Conservation (phyloP, 2,888 invertebrate species). For the Empis stercorea region DNA sequence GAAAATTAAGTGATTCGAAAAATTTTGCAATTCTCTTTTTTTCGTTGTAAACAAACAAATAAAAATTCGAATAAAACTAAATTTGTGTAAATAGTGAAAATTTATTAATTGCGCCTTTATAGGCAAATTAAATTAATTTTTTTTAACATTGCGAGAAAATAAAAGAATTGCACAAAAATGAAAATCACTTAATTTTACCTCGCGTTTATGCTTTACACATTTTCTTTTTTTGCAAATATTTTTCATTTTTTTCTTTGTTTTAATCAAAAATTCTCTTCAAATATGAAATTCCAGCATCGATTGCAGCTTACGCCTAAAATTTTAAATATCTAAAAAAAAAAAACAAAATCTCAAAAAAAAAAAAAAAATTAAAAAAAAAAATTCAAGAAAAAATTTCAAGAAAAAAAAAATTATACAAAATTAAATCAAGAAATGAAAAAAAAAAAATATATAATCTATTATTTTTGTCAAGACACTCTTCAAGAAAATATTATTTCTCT, state of each 20-base stretch:
- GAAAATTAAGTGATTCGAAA: no score
- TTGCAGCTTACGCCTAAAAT: conserved; percentile 21
- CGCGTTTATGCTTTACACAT: no score
- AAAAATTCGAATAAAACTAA: no score
- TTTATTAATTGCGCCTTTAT: no score
- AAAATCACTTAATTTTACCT: no score
- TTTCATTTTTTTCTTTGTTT: conserved; percentile 11
- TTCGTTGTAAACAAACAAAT: no score
- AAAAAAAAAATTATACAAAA: not conserved
- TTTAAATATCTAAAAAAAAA: conserved; percentile 9
- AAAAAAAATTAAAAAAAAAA: conserved; percentile 1
- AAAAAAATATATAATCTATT: conserved; percentile 10
- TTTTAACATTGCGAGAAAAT: no score
- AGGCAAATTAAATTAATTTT: no score
- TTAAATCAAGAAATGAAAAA: conserved; percentile 10
- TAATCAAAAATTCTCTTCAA: conserved; percentile 3
- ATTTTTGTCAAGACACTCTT: conserved; percentile 10
- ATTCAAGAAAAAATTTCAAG: not conserved
- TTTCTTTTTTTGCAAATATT: conserved; percentile 3
- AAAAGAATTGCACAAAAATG: no score
- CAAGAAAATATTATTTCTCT: conserved; percentile 7
- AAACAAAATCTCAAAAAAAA: conserved; percentile 3
- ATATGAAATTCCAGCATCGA: conserved; percentile 18
- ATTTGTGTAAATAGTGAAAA: no score
- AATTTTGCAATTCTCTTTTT: no score